Percentiles rank a stretch among this genome's conserved stretches.
Conservation (phyloP, 2,797 vertebrate genomes). For the Hirundo rustica region DNA sequence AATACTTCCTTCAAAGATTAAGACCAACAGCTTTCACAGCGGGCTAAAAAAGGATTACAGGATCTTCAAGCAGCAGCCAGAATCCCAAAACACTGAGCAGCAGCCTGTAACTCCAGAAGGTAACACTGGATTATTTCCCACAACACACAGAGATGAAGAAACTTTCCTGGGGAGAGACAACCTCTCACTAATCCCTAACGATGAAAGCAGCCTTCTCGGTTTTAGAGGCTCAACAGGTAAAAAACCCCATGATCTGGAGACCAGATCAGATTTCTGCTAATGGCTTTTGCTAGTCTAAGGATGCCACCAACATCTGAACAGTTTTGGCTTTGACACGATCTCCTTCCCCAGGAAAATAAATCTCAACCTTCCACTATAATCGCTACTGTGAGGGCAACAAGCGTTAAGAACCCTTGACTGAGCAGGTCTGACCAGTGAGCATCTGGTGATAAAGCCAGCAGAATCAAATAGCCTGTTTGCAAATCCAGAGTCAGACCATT, state of each 20-base stretch:
- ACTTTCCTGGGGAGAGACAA: background rate
- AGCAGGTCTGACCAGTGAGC: background rate
- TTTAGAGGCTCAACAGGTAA: background rate
- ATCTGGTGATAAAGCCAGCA: background rate
- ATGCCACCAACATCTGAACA: background rate
- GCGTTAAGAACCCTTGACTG: background rate
- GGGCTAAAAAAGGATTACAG: background rate
- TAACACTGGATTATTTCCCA: background rate
- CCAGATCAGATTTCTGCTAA: background rate
- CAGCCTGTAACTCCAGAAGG: background rate
- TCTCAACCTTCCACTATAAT: background rate
- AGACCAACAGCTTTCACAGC: background rate
- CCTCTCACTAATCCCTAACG: background rate
- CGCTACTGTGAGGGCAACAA: background rate
- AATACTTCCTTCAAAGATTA: background rate
- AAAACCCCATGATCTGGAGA: rapidly evolving
- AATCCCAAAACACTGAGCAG: background rate
- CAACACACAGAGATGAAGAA: background rate
- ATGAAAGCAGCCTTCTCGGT: background rate
- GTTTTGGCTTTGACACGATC: background rate
- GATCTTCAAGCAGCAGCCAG: background rate
- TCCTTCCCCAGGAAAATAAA: background rate
- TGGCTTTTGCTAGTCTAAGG: background rate
- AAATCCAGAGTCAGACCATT: background rate
- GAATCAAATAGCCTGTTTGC: background rate